phyloP scores from a whole-genome alignment of 2,797 vertebrate species.

The Callimico goeldii region DNA sequence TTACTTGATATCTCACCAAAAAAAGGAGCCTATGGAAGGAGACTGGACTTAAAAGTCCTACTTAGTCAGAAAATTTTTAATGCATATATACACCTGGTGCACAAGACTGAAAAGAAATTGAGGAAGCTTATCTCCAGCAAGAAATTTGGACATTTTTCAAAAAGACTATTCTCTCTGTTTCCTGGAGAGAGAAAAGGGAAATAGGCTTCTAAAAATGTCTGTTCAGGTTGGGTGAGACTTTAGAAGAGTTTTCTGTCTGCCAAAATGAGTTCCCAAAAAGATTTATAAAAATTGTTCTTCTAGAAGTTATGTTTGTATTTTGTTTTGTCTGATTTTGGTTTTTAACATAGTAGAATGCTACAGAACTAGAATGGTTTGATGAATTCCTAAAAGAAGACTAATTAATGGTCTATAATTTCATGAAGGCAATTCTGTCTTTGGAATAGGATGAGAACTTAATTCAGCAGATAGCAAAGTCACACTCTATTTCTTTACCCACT shows the following conservation, averaged over 20 bases:
- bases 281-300: conserved; percentile 44
- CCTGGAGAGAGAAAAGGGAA: conserved; percentile 27
- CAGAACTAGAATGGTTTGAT: background rate
- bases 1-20: background rate
- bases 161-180: conserved; percentile 22
- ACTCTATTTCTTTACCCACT: background rate
- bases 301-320: conserved; percentile 30
- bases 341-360: conserved; percentile 34
- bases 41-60: background rate
- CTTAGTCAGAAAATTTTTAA: background rate
- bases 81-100: background rate
- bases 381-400: background rate
- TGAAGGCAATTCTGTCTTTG: background rate
- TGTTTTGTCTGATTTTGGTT: background rate
- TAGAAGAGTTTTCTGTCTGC: background rate
- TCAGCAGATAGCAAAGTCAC: conserved; percentile 1
- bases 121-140: conserved; percentile 11
- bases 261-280: conserved; percentile 38
- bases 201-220: background rate
- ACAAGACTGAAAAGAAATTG: conserved; percentile 10
- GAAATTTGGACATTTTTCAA: conserved; percentile 51
- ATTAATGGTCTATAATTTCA: background rate
- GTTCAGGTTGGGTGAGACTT: conserved; percentile 43
- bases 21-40: background rate
- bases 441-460: conserved; percentile 25